These are phyloP conservation scores for Ophion slaviceki DNA, from an alignment of 2,888 invertebrate species.

Conservation along the genomic window DNA sequence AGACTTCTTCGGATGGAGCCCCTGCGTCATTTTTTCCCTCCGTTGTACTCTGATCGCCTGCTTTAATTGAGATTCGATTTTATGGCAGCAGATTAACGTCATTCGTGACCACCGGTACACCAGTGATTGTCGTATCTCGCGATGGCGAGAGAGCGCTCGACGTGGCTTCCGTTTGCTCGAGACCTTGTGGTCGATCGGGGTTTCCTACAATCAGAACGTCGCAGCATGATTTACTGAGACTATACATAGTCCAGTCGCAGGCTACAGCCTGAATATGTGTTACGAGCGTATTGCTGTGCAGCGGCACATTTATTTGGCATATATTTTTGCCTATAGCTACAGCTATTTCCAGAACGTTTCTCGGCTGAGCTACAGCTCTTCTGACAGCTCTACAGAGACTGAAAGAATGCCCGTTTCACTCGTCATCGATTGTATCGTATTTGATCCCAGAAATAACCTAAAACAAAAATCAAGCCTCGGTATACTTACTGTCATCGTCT, in stretches of 20 bases:
- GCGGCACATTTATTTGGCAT: background rate
- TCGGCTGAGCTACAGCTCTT: no score
- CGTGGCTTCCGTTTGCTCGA: slow-evolving; percentile 35
- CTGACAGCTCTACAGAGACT: no score
- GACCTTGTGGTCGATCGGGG: slow-evolving; percentile 40
- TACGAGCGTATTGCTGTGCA: background rate
- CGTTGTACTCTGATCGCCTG: slow-evolving; percentile 36
- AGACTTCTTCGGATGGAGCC: slow-evolving; percentile 33
- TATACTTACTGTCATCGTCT: no score
- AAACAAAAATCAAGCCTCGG: no score
- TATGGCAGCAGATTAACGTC: slow-evolving; percentile 32
- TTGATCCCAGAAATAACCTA: no score
- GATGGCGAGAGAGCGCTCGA: slow-evolving; percentile 11
- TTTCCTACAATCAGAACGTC: slow-evolving; percentile 46
- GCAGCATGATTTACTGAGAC: slow-evolving; percentile 33
- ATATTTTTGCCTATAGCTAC: no score
- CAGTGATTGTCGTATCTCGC: slow-evolving; percentile 37
- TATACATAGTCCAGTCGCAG: slow-evolving; percentile 40
- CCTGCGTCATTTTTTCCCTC: slow-evolving; percentile 30
- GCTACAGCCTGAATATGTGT: slow-evolving; percentile 38
- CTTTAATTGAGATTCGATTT: slow-evolving; percentile 23
- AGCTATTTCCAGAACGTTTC: no score
- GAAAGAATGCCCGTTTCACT: no score
- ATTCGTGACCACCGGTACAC: slow-evolving; percentile 37
- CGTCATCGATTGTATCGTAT: no score